Evolutionary conservation across 2,888 invertebrate species (phyloP).

Genomic region (Acheta domesticus): DNA sequence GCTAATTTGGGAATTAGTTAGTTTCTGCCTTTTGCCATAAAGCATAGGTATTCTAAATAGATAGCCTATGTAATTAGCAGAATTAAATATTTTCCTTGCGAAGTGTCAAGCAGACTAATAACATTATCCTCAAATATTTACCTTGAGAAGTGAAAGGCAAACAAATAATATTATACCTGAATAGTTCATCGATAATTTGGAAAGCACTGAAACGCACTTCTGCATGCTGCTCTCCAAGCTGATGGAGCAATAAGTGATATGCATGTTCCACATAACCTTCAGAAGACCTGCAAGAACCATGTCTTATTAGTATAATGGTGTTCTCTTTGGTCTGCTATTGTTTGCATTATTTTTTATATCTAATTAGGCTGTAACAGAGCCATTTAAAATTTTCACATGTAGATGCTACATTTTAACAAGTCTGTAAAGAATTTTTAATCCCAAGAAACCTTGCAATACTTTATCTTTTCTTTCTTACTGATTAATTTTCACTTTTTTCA

Average conservation of each 20-base stretch:
- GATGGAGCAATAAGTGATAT: slow-evolving; percentile 47
- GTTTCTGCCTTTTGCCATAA: too few species aligned
- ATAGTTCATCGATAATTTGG: slow-evolving; percentile 52
- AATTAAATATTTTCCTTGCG: too few species aligned
- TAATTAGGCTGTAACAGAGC: not conserved
- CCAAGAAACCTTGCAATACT: too few species aligned
- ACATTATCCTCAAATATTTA: too few species aligned
- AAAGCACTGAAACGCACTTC: slow-evolving; percentile 54
- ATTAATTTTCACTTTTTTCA: too few species aligned
- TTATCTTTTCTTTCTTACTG: too few species aligned
- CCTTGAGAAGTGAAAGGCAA: not conserved
- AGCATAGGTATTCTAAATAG: too few species aligned
- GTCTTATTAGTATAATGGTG: not conserved
- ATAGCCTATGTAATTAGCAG: too few species aligned
- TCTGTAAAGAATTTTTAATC: too few species aligned
- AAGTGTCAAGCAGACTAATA: slow-evolving; percentile 5
- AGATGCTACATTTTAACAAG: too few species aligned
- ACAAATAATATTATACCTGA: slow-evolving; percentile 42
- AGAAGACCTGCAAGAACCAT: slow-evolving; percentile 43
- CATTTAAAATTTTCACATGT: not conserved
- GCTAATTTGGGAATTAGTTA: too few species aligned
- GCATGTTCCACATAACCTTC: slow-evolving; percentile 49
- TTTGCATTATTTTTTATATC: not conserved
- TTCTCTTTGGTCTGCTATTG: not conserved
- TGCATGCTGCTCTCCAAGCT: slow-evolving; percentile 52